Evolutionary conservation across 2,888 invertebrate species (phyloP).

Genomic region (Cinara cedri): DNA sequence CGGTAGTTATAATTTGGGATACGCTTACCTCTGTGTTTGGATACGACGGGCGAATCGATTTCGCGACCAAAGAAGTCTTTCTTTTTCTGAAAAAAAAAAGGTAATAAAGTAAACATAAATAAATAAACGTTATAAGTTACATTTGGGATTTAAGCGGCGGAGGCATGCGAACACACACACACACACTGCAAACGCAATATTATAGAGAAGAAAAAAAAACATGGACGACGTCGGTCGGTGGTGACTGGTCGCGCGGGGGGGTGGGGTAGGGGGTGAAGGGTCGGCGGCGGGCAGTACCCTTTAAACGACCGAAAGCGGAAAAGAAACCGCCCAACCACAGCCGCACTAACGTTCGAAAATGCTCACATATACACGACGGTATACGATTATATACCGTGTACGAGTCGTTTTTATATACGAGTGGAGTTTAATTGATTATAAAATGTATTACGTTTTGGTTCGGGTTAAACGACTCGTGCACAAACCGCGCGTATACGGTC

Average conservation of each 20-base stretch:
- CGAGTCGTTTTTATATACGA: slow-evolving; percentile 28
- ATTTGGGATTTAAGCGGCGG: slow-evolving; percentile 23
- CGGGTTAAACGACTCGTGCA: slow-evolving; percentile 55
- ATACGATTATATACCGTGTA: not conserved
- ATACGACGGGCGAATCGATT: slow-evolving; percentile 6
- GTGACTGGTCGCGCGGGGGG: no score
- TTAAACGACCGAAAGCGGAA: slow-evolving; percentile 48
- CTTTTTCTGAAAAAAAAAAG: slow-evolving; percentile 50
- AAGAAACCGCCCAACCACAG: slow-evolving; percentile 54
- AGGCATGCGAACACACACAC: slow-evolving; percentile 3
- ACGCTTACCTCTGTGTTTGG: slow-evolving; percentile 37
- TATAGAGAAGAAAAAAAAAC: no score
- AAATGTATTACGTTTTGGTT: slow-evolving; percentile 55
- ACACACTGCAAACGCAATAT: slow-evolving; percentile 25
- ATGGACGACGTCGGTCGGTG: slow-evolving; percentile 25
- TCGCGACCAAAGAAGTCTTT: slow-evolving; percentile 52
- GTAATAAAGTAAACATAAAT: slow-evolving; percentile 4
- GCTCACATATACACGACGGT: not conserved
- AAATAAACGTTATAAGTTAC: slow-evolving; percentile 50
- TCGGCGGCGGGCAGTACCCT: not conserved
- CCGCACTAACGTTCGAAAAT: slow-evolving; percentile 23
- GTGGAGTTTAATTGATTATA: slow-evolving; percentile 56
- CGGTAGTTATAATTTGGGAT: not conserved
- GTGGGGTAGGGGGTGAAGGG: not conserved
- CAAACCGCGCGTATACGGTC: not conserved